Percentiles rank a stretch among this genome's conserved stretches.
These are phyloP conservation scores for Chesias legatella DNA, from an alignment of 2,888 invertebrate species.

Conservation along the genomic window DNA sequence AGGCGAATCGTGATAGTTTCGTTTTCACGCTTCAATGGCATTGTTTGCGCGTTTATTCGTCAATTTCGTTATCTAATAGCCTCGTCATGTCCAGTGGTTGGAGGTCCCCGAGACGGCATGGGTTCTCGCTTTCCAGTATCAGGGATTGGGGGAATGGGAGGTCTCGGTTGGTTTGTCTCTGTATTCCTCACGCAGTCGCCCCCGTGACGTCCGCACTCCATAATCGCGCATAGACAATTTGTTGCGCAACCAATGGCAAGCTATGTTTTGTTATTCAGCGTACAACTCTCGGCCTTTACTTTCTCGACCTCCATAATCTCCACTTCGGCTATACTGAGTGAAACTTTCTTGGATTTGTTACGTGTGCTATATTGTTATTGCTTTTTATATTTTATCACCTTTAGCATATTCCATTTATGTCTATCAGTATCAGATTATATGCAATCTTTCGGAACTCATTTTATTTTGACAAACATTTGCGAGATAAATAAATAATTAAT, in stretches of 20 bases:
- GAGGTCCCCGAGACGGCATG: conserved; percentile 48
- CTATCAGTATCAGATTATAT: no score
- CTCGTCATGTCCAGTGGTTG: conserved; percentile 45
- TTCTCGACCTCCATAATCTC: conserved; percentile 64
- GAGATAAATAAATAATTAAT: no score
- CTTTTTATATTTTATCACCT: no score
- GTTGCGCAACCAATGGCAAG: conserved; percentile 62
- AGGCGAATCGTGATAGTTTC: conserved; percentile 66
- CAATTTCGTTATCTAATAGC: conserved; percentile 54
- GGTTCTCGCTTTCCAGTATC: conserved; percentile 29
- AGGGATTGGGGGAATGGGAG: conserved; percentile 32
- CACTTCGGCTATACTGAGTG: conserved; percentile 37
- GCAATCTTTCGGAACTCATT: no score
- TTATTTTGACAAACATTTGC: no score
- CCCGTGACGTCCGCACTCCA: conserved; percentile 59
- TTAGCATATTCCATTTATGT: no score
- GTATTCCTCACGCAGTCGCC: conserved; percentile 45
- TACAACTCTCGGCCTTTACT: conserved; percentile 58
- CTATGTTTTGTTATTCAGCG: conserved; percentile 61
- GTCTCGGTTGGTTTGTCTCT: conserved; percentile 43
- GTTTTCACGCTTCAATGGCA: conserved; percentile 69
- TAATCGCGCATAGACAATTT: conserved; percentile 53
- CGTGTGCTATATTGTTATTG: no score
- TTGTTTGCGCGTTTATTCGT: conserved; percentile 57
- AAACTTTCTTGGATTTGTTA: conserved; percentile 43